A percentile compares a stretch with the other conserved stretches of the same genome.
phyloP scores from a whole-genome alignment of 2,113 vertebrate species.

The Gambusia holbrooki region DNA sequence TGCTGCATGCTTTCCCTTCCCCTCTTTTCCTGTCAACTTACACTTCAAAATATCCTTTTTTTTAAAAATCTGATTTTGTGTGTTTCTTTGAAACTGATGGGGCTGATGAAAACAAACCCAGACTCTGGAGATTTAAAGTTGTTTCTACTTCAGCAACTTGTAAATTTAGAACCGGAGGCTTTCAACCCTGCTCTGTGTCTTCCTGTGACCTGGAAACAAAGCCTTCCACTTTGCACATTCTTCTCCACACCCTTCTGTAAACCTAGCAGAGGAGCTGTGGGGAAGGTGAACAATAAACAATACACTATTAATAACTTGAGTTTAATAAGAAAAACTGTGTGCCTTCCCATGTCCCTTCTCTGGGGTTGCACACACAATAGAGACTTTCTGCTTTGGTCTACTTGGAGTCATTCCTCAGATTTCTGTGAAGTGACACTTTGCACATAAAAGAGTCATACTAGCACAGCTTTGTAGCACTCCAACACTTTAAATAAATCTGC shows the following conservation, averaged over 20 bases:
- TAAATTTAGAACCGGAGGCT: conserved; percentile 47
- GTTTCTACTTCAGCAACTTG: conserved; percentile 30
- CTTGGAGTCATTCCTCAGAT: conserved; percentile 13
- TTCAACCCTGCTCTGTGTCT: conserved; percentile 25
- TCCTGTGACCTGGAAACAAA: conserved; percentile 56
- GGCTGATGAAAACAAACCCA: neutral
- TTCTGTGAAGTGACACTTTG: conserved; percentile 7
- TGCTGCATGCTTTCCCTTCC: no score
- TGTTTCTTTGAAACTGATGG: neutral
- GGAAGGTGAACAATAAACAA: conserved; percentile 79
- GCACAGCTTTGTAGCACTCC: neutral
- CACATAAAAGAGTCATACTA: neutral
- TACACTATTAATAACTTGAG: conserved; percentile 77
- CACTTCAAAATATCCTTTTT: neutral
- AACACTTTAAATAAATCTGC: neutral
- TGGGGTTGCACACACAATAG: conserved; percentile 10
- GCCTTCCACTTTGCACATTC: conserved; percentile 43
- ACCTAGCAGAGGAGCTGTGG: conserved; percentile 9
- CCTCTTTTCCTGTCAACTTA: neutral
- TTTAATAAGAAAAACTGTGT: conserved; percentile 47
- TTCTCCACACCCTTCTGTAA: conserved; percentile 46
- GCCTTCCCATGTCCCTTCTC: conserved; percentile 50
- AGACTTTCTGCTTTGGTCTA: conserved; percentile 11
- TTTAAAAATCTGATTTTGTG: neutral
- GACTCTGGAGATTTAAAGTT: conserved; percentile 24